phyloP scores from a whole-genome alignment of 2,113 vertebrate species.

The Apteryx owenii region DNA sequence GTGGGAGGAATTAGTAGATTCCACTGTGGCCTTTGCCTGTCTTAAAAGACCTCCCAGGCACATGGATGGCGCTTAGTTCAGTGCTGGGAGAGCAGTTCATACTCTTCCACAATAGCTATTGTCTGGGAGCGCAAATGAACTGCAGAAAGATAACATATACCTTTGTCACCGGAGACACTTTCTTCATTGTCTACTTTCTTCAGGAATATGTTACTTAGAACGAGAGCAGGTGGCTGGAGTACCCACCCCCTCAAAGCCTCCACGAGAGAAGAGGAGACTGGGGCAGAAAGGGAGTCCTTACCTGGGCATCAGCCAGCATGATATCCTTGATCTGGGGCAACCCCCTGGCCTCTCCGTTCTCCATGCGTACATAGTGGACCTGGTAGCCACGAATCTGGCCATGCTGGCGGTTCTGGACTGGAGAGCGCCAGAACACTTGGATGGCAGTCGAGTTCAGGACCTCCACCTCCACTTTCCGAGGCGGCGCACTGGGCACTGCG shows the following conservation, averaged over 20 bases:
- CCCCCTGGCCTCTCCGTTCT: slow-evolving; percentile 93
- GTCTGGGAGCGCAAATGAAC: neutral
- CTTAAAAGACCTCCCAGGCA: slow-evolving; percentile 14
- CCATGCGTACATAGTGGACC: slow-evolving; percentile 95
- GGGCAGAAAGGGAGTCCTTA: slow-evolving; percentile 25
- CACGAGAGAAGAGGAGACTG: accelerated
- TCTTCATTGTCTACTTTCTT: neutral
- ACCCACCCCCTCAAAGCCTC: neutral
- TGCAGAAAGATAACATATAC: neutral
- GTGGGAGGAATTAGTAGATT: slow-evolving; percentile 43
- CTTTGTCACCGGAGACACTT: neutral
- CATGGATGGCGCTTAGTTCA: neutral
- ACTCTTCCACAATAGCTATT: neutral
- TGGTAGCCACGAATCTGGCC: slow-evolving; percentile 98
- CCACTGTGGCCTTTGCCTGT: slow-evolving; percentile 16
- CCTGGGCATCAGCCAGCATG: slow-evolving; percentile 98
- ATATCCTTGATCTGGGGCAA: slow-evolving; percentile 95
- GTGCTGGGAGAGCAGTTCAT: slow-evolving; percentile 11
- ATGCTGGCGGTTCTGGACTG: slow-evolving; percentile 90
- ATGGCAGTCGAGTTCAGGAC: slow-evolving; percentile 94
- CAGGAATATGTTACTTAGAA: accelerated
- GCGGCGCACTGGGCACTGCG: slow-evolving; percentile 94
- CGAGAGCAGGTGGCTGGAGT: neutral
- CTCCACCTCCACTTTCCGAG: slow-evolving; percentile 94
- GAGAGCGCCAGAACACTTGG: slow-evolving; percentile 95